Base-by-base conservation (phyloP, 2,888 invertebrate species). In the Synanthedon vespiformis region DNA sequence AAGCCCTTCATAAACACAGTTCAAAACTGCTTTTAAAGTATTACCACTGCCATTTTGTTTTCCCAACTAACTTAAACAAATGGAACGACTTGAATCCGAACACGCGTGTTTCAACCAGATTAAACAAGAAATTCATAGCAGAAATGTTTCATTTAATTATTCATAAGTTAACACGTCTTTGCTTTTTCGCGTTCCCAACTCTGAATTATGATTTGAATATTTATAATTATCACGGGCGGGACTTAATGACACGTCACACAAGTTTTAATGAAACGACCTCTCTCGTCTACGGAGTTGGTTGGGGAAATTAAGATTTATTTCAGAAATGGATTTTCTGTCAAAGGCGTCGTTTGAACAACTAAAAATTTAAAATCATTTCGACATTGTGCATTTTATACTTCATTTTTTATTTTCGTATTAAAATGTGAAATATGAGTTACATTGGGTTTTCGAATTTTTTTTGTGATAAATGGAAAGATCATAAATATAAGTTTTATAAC, bases 191-290 rank as follows among this genome's bases (percentile, higher is more conserved):
- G 74, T 62, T 61, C 67, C 68, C 67, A 65, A 71, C 70, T 76
- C 67, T 56, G 68, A 75, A 77, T 80, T 78, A 78, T 70, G 77
- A 82, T 85, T 84, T 83, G 80, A 83, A 84, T 84, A 80, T 81
- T 83, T 81, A 84, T 86, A 82, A 81, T 81, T 78, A 78, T 70
- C 68, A 64, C 70, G 66, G 68, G 70, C 52, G 69, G 61, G 69
- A 72, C 73, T 80, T 82, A 86, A 86, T 85, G 84, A 84, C 74
- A 82, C 80, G 83, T 81, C 83, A 85, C 77, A 71, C 74, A 84
- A 86, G 80, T 85, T 86, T 81, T 80, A 86, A 86, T 83, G 84
- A 82, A 85, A 77, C 72, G 68, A 65, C 65, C 72, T 69, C 72
- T 69, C 69, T 65, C 74, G 79, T 76, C 80, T 75, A 68, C 65